A percentile compares a stretch with the other conserved stretches of the same genome.
Conservation (phyloP, 2,113 vertebrate genomes). For the Nibea coibor region DNA sequence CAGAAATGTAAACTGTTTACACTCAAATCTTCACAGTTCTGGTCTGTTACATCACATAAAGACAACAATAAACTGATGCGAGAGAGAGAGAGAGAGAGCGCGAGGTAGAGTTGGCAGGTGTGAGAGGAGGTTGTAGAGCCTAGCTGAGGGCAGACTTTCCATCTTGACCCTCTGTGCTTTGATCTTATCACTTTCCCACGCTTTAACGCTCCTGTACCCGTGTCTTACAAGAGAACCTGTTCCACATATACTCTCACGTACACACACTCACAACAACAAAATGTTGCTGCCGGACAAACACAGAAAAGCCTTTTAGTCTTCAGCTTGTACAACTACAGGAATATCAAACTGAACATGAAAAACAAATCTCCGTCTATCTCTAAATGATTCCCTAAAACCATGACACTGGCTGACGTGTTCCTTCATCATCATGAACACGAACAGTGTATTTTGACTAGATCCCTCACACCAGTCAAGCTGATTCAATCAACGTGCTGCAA, state of each 20-base stretch:
- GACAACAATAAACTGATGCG: conserved; percentile 27
- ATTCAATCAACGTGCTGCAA: not conserved
- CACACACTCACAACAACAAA: not conserved
- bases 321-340: not conserved
- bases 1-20: conserved; percentile 46
- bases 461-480: not conserved
- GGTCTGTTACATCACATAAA: conserved; percentile 58
- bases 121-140: not conserved
- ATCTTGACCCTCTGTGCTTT: conserved; percentile 49
- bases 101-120: conserved; percentile 20
- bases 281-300: not conserved
- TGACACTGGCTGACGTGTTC: not conserved
- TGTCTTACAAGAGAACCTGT: conserved; percentile 14
- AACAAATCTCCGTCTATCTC: not conserved
- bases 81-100: not conserved
- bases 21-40: conserved; percentile 36
- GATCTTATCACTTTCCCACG: conserved; percentile 75
- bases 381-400: not conserved
- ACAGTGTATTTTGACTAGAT: not conserved
- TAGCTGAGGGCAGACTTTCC: conserved; percentile 58
- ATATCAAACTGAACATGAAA: not conserved
- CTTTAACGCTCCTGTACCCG: conserved; percentile 23
- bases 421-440: not conserved
- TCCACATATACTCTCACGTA: not conserved
- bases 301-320: not conserved